Conservation (phyloP, 1,140 invertebrate genomes). For the Ridgeia piscesae region DNA sequence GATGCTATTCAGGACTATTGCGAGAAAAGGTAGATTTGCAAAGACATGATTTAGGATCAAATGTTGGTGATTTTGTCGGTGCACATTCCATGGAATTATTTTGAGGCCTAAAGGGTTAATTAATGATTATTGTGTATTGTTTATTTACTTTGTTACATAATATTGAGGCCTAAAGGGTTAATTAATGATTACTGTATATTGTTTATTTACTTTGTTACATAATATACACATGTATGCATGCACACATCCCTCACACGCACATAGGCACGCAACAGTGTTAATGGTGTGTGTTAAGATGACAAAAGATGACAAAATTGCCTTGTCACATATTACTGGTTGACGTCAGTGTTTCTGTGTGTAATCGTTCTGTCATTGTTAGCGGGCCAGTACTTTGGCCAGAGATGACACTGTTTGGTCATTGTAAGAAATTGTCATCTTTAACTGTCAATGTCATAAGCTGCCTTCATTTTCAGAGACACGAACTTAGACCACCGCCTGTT, state of each 20-base stretch:
- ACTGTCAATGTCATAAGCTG: too few relatives aligned
- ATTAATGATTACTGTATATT: too few relatives aligned
- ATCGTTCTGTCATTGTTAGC: neutral
- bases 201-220: too few relatives aligned
- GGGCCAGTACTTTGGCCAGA: neutral
- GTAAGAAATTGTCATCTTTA: neutral
- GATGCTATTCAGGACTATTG: neutral
- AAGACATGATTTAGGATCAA: neutral
- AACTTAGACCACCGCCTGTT: neutral
- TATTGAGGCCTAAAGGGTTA: too few relatives aligned
- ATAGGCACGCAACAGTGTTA: too few relatives aligned
- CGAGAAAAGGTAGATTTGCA: neutral
- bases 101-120: too few relatives aligned
- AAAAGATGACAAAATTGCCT: neutral
- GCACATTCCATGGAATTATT: too few relatives aligned
- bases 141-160: too few relatives aligned
- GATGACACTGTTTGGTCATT: neutral
- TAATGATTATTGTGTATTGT: too few relatives aligned
- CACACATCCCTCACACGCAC: too few relatives aligned
- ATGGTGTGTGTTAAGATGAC: too few relatives aligned
- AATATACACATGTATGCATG: too few relatives aligned
- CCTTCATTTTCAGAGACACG: neutral
- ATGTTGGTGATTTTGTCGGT: neutral
- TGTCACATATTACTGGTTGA: neutral
- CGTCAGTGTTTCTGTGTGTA: neutral